Percentiles rank a stretch among this genome's conserved stretches.
Evolutionary conservation across 2,888 invertebrate species (phyloP).

Genomic region (Tachina grossa): DNA sequence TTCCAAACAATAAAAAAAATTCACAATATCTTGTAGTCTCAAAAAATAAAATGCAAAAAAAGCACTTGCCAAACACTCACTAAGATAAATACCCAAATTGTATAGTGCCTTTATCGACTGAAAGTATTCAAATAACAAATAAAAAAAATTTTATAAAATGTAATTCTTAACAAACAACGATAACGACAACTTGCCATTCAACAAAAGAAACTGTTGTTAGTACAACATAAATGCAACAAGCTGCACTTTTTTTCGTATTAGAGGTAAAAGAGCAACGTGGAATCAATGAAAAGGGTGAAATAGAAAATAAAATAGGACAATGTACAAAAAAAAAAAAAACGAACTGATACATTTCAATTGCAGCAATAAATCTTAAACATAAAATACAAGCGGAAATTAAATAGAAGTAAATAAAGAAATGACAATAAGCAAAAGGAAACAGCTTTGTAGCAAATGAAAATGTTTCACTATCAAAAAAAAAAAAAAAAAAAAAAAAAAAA

Average conservation of each 20-base stretch:
- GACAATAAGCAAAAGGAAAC: background rate
- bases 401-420: constrained; percentile 17
- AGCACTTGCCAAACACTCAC: background rate
- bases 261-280: background rate
- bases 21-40: background rate
- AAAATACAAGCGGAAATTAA: constrained; percentile 47
- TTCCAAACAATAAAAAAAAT: background rate
- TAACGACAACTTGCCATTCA: background rate
- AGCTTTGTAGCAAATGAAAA: constrained; percentile 5
- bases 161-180: constrained; percentile 43
- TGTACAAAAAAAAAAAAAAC: background rate
- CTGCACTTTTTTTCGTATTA: background rate
- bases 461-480: background rate
- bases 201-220: constrained; percentile 10
- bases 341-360: constrained; percentile 38
- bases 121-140: background rate
- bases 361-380: constrained; percentile 19
- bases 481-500: background rate
- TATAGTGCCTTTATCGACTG: background rate
- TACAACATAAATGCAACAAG: constrained; percentile 36
- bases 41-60: background rate
- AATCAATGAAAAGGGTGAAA: background rate
- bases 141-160: background rate
- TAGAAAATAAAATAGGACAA: background rate
- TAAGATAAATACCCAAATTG: constrained; percentile 21